Evolutionary conservation across 2,888 invertebrate genomes (phyloP).

Genomic region (Zhengitettix transpicula): DNA sequence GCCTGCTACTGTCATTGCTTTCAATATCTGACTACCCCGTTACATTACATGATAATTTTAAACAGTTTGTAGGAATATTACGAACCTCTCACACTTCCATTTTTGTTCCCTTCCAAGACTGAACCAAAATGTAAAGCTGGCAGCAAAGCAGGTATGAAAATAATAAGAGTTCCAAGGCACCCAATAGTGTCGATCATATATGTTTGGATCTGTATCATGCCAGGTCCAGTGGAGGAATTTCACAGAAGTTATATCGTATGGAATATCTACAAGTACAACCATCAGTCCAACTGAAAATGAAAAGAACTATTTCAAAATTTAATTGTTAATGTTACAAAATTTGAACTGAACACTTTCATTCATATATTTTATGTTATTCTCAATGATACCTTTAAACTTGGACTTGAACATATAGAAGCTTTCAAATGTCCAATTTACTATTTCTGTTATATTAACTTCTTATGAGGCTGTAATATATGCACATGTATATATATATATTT

Average conservation of each 20-base stretch:
- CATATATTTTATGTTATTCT: too few species aligned
- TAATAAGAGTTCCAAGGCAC: constrained; percentile 72
- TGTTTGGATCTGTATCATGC: constrained; percentile 59
- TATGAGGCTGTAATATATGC: too few species aligned
- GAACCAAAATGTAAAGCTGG: constrained; percentile 53
- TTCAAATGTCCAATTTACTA: not conserved
- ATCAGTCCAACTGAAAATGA: constrained; percentile 40
- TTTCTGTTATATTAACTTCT: not conserved
- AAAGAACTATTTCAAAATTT: not conserved
- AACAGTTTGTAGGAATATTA: too few species aligned
- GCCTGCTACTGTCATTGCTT: too few species aligned
- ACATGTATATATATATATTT: too few species aligned
- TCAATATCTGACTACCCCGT: too few species aligned
- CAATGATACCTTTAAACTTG: too few species aligned
- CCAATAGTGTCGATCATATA: constrained; percentile 35
- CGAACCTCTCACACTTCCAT: constrained; percentile 36
- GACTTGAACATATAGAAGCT: too few species aligned
- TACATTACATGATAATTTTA: too few species aligned
- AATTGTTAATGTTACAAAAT: not conserved
- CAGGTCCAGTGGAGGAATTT: constrained; percentile 72
- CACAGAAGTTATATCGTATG: constrained; percentile 62
- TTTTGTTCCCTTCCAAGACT: constrained; percentile 35
- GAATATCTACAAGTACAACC: constrained; percentile 56
- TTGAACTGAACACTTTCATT: too few species aligned
- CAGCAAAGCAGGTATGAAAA: constrained; percentile 60